Percentiles rank a stretch among this genome's conserved stretches.
These are phyloP conservation scores for Allolobophora icterica DNA, from an alignment of 2,888 invertebrate genomes.

Conservation along the genomic window DNA sequence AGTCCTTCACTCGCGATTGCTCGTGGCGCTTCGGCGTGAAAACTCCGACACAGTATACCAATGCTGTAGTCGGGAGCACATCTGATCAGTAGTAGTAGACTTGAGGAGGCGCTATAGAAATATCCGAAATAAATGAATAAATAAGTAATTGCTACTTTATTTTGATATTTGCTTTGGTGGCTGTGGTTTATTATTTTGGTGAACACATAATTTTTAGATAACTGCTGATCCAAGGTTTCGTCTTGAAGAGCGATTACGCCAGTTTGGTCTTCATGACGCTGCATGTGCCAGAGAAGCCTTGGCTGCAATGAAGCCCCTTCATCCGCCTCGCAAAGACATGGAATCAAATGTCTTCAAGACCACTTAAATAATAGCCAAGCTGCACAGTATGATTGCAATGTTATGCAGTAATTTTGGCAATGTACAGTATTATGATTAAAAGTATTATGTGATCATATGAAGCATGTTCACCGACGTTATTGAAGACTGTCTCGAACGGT, in stretches of 20 bases:
- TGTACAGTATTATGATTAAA: conserved; percentile 11
- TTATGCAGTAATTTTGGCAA: not conserved
- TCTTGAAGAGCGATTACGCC: conserved; percentile 59
- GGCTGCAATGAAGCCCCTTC: conserved; percentile 53
- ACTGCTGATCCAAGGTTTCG: conserved; percentile 61
- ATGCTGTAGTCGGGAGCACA: too few relatives aligned
- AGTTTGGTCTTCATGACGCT: conserved; percentile 59
- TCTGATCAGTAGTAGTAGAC: too few relatives aligned
- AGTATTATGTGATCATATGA: not conserved
- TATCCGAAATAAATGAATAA: too few relatives aligned
- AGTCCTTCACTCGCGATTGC: too few relatives aligned
- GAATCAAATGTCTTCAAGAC: conserved; percentile 54
- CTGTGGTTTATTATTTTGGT: not conserved
- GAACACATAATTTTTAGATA: conserved; percentile 51
- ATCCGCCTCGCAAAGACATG: conserved; percentile 58
- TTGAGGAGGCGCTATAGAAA: too few relatives aligned
- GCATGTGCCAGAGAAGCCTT: conserved; percentile 59
- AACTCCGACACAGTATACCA: too few relatives aligned
- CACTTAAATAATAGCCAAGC: not conserved
- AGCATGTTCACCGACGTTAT: too few relatives aligned
- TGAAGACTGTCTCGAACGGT: not conserved
- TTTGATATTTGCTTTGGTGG: not conserved
- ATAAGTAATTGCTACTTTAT: not conserved
- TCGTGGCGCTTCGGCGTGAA: too few relatives aligned
- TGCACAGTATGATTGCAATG: not conserved